Evolutionary conservation across 2,797 vertebrate species (phyloP).

Genomic region (Danio aesculapii): DNA sequence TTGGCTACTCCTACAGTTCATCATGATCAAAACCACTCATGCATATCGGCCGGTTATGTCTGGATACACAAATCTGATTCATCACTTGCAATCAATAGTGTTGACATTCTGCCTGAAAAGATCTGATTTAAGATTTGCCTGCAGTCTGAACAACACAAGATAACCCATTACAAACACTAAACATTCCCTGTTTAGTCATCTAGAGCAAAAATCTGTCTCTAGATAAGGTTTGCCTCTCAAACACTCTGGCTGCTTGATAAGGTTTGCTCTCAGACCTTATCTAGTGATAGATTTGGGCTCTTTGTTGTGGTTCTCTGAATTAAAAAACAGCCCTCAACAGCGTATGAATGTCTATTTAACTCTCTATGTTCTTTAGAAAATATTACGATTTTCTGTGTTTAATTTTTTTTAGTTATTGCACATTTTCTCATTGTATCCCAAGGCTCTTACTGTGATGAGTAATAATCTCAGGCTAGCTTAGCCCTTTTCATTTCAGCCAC

Average conservation of each 20-base stretch:
- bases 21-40: too few species aligned
- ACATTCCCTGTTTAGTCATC: background rate
- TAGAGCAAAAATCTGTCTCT: background rate
- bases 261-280: background rate
- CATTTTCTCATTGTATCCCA: background rate
- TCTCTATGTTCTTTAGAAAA: background rate
- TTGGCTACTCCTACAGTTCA: too few species aligned
- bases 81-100: too few species aligned
- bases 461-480: background rate
- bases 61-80: too few species aligned
- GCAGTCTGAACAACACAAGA: too few species aligned
- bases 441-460: background rate
- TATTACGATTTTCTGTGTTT: background rate
- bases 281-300: background rate
- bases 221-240: too few species aligned
- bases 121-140: too few species aligned
- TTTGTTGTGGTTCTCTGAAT: background rate
- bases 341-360: background rate
- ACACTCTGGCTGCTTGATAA: too few species aligned
- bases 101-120: too few species aligned
- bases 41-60: too few species aligned
- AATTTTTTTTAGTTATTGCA: background rate
- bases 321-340: background rate
- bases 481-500: background rate
- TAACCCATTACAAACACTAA: background rate